Base-by-base conservation (phyloP, 2,113 vertebrate genomes). In the Plotosus lineatus region DNA sequence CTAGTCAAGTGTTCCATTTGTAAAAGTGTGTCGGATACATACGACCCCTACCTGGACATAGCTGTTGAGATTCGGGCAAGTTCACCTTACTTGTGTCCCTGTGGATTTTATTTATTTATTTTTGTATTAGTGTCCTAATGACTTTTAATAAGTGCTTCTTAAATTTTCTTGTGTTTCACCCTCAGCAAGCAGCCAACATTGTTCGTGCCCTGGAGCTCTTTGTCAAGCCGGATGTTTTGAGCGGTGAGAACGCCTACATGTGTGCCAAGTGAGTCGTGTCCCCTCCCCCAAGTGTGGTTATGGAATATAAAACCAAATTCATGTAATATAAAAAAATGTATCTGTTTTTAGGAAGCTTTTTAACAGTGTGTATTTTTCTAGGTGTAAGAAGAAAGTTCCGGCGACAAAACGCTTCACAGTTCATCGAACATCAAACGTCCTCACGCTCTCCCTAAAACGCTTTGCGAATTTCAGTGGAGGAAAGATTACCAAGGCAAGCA, bases 221-320 rank as follows among this genome's bases (percentile, higher is more conserved):
- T 48, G 96, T 99, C 79, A 96, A 94, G 80, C 92, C 97, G 0
- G 97, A 99, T 4, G 84, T 95, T 66, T 91, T 99, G 81, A 95
- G 94, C 0, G 97, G 96, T 19, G 97, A 98, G 81, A 97, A 98
- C 0, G 96, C 97, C 75, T 99, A 98, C 88, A 95, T 97, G 96
- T 99, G 98, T 82, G 94, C 94, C 71, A 96, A 91, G 98, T 98
- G 89, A 95, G 97, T 92, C 21, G 23, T 4, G 3, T 68, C 15
- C 23, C 36, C 4, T 68, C 15, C 23, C 36, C 15, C 1, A 21
- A 63, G 31, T 36, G 31, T 63, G 3, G 28, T 63, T 17, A 9
- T 63, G 31, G 60, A 36, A 38, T 65, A 38, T 11, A 69, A 69
- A n/a, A 2, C 40, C n/a, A 68, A 26, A 23, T n/a, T 40, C 2